phyloP scores from a whole-genome alignment of 2,888 invertebrate genomes.

The Standfussiana lucernea region DNA sequence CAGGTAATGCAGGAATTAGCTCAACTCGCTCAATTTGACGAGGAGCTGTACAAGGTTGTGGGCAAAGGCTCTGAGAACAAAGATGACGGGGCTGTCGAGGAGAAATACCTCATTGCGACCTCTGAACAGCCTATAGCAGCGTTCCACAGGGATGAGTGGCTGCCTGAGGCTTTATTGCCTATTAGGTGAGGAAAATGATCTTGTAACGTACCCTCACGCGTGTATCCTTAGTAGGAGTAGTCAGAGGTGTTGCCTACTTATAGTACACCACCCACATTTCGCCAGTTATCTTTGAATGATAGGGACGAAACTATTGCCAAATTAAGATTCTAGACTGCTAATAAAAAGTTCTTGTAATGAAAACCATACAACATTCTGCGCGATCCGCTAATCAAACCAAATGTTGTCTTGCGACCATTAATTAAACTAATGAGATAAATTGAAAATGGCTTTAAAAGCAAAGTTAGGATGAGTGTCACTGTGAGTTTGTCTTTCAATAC shows the following conservation, averaged over 20 bases:
- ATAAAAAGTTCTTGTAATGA: too few relatives aligned
- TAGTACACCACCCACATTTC: not conserved
- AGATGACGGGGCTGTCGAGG: conserved; percentile 95
- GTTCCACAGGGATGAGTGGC: conserved; percentile 99
- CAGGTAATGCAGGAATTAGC: conserved; percentile 99
- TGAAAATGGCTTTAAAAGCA: too few relatives aligned
- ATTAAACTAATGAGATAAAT: not conserved
- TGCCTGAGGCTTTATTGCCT: conserved; percentile 96
- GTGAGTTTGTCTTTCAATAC: too few relatives aligned
- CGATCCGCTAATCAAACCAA: not conserved
- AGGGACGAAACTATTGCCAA: too few relatives aligned
- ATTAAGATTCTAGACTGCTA: too few relatives aligned
- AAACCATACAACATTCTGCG: too few relatives aligned
- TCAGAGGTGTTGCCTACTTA: not conserved
- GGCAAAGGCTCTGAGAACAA: conserved; percentile 96
- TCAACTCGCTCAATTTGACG: conserved; percentile 99
- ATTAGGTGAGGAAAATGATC: conserved; percentile 87
- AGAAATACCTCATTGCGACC: conserved; percentile 99
- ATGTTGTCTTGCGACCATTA: not conserved
- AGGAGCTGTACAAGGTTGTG: conserved; percentile 99
- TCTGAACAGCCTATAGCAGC: conserved; percentile 99
- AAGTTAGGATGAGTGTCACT: too few relatives aligned
- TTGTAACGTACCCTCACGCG: not conserved
- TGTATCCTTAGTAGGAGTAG: not conserved
- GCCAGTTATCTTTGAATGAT: too few relatives aligned